These are phyloP conservation scores for Hemitrygon akajei DNA, from an alignment of 2,797 vertebrate genomes.

Conservation along the genomic window DNA sequence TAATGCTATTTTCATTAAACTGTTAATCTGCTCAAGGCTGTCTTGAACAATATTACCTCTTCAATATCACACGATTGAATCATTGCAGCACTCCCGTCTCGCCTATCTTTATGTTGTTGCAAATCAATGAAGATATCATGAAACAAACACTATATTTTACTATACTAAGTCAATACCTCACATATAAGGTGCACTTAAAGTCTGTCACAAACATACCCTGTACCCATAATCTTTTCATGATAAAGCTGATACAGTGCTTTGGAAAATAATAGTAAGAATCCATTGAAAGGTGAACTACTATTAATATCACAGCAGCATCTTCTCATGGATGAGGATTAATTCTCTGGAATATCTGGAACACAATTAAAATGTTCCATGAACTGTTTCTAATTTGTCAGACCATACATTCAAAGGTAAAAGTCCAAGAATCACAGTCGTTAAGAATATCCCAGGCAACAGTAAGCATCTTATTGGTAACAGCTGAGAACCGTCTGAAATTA, in stretches of 20 bases:
- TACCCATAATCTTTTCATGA: not conserved
- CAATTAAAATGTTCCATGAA: not conserved
- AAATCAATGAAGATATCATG: not conserved
- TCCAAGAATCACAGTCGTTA: not conserved
- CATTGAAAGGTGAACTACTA: not conserved
- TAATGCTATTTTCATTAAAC: not conserved
- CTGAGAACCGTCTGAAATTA: not conserved
- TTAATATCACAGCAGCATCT: not conserved
- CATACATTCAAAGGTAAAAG: not conserved
- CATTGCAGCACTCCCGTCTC: not conserved
- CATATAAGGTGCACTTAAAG: not conserved
- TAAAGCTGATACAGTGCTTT: not conserved
- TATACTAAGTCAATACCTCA: no score
- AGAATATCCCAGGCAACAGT: not conserved
- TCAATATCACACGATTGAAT: not conserved
- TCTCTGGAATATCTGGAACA: not conserved
- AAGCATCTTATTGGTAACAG: conserved; percentile 2
- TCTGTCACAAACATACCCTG: not conserved
- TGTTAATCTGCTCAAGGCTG: not conserved
- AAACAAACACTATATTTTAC: not conserved
- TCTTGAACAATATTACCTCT: not conserved
- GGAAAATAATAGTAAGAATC: not conserved
- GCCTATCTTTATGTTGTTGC: not conserved
- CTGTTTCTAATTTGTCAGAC: not conserved
- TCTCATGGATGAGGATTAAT: not conserved